Base-by-base conservation (phyloP, 2,797 vertebrate genomes). In the Neoniphon sammara region DNA sequence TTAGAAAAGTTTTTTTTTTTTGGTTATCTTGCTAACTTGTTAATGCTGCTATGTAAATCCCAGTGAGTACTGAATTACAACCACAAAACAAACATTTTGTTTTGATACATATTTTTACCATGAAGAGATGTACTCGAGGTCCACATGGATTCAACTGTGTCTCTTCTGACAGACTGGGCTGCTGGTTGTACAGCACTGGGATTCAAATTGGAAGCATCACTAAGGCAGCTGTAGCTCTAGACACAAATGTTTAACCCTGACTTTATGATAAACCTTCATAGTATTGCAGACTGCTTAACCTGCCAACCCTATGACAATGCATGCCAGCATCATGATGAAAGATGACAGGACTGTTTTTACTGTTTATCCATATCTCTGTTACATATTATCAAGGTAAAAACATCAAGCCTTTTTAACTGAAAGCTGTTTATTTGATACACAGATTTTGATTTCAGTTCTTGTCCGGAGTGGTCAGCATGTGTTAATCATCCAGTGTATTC, bases 361-460 rank as follows among this genome's bases (percentile, higher is more conserved):
- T 17, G 17, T 57, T n/a, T 14, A 60, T 39, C 10, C 31, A 11
- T 42, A 8, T 60, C 4, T 21, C 2, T 21, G 11, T 12, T 49
- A 31, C 17, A 1, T 60, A n/a, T 30, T 14, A 53, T 12, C n/a
- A 53, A 14, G n/a, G 10, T 53, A 23, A 53, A 4, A 2, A 25
- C 21, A 23, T 9, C 50, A 20, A 23, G 52, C 11, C 52, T n/a
- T 53, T 58, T 23, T 52, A 20, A 67, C 62, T 69, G 25, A 72
- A 5, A 18, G 2, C 14, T 85, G 56, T 81, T 42, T 67, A 56
- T 82, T 42, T 71, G 57, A 66, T 66, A 57, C 63, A n/a, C 86
- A 94, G 94, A 89, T 61, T 94, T 95, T 81, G 88, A 95, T 88
- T 94, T 92, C 69, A 64, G 72, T 4, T 90, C 84, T n/a, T 95